phyloP scores from a whole-genome alignment of 2,888 invertebrate species.

The Notocelia uddmanniana region DNA sequence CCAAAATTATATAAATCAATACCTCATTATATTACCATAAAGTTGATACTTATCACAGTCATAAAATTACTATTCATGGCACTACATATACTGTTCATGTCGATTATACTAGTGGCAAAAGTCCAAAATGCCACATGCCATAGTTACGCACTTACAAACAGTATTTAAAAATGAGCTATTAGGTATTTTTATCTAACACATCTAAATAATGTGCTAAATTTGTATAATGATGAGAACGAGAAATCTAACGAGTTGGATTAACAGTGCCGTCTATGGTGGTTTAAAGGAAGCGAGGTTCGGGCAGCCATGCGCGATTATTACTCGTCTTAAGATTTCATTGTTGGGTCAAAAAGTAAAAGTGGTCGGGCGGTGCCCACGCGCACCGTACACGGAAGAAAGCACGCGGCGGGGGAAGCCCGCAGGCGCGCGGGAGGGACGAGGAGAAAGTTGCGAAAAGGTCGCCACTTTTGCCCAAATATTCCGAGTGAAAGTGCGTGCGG shows the following conservation, averaged over 20 bases:
- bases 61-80: neutral
- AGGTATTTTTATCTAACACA: neutral
- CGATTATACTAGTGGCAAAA: neutral
- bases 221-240: slow-evolving; percentile 9
- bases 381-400: slow-evolving; percentile 69
- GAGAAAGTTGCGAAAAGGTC: slow-evolving; percentile 85
- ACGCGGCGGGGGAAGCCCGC: slow-evolving; percentile 56
- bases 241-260: slow-evolving; percentile 3
- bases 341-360: slow-evolving; percentile 80
- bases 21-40: too few species aligned
- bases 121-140: neutral
- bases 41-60: too few species aligned
- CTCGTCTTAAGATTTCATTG: slow-evolving; percentile 41
- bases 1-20: too few species aligned
- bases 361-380: slow-evolving; percentile 61
- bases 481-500: slow-evolving; percentile 78
- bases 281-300: slow-evolving; percentile 1
- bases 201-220: neutral
- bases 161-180: neutral
- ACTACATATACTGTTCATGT: neutral
- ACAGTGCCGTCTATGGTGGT: neutral
- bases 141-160: neutral
- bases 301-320: slow-evolving; percentile 29
- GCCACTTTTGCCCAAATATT: slow-evolving; percentile 85
- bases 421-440: slow-evolving; percentile 55